Conservation (phyloP, 2,888 invertebrate species). For the Sussaba pulchella region DNA sequence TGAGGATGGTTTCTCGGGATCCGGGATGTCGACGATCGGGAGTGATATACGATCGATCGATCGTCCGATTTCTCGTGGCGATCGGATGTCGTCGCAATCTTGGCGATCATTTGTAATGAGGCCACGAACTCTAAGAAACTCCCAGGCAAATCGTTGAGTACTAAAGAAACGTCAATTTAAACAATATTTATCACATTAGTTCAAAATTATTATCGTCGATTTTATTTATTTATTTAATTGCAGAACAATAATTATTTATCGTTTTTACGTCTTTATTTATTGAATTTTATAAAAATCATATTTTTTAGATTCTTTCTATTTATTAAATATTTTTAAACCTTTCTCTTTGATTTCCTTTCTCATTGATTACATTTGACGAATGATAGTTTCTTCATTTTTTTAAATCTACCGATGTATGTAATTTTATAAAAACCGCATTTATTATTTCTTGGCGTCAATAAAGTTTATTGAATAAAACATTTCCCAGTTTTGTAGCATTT, state of each 20-base stretch:
- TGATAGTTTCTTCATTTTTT: too few species aligned
- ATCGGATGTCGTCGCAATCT: conserved; percentile 18
- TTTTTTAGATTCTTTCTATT: too few species aligned
- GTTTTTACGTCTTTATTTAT: not conserved
- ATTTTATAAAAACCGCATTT: too few species aligned
- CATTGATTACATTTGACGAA: not conserved
- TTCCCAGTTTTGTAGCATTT: not conserved
- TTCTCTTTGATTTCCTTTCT: not conserved
- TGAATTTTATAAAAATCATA: too few species aligned
- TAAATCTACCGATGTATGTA: too few species aligned
- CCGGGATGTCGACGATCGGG: conserved; percentile 40
- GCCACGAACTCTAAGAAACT: conserved; percentile 28
- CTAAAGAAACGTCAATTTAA: not conserved
- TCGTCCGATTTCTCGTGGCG: conserved; percentile 26
- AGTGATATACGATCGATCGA: conserved; percentile 52
- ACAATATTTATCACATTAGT: too few species aligned
- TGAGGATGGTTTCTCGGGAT: conserved; percentile 34
- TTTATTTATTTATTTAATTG: not conserved
- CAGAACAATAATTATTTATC: not conserved
- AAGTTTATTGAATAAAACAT: not conserved
- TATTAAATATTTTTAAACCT: too few species aligned
- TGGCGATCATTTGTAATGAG: conserved; percentile 6
- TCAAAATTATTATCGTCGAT: not conserved
- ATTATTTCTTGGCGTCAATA: too few species aligned
- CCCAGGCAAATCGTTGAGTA: conserved; percentile 9